A percentile compares a stretch with the other conserved stretches of the same genome.
Evolutionary conservation across 1,140 invertebrate genomes (phyloP).

Genomic region (Drosophila kurseongensis): DNA sequence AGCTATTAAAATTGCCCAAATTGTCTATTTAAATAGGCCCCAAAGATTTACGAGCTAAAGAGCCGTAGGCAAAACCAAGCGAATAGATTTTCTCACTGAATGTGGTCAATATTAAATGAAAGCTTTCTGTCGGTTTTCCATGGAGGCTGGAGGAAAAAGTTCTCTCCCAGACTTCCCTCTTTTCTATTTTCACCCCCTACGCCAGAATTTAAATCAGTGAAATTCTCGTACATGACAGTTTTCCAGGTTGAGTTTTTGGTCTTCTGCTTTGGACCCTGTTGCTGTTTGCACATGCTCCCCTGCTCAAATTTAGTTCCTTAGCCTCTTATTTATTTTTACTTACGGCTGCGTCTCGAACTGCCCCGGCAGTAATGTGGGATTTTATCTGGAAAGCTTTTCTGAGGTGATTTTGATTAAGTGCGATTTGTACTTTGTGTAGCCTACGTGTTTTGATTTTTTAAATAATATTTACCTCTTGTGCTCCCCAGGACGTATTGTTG

Average conservation of each 20-base stretch:
- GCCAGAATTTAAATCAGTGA: conserved; percentile 80
- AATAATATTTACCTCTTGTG: conserved; percentile 77
- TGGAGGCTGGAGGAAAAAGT: conserved; percentile 17
- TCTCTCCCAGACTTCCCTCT: neutral
- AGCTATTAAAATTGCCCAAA: too few species aligned
- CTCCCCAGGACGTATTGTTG: conserved; percentile 61
- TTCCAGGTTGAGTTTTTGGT: conserved; percentile 53
- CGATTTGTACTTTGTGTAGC: conserved; percentile 77
- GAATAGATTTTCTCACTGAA: conserved; percentile 16
- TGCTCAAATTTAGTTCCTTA: conserved; percentile 1
- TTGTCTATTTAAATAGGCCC: too few species aligned
- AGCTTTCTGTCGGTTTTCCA: conserved; percentile 22
- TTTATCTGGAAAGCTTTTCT: conserved; percentile 67
- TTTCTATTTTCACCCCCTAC: neutral
- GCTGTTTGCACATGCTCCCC: conserved; percentile 14
- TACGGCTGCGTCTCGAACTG: conserved; percentile 21
- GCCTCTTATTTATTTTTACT: conserved; percentile 66
- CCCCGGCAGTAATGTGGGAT: conserved; percentile 21
- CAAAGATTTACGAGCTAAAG: too few species aligned
- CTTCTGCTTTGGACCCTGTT: conserved; percentile 7
- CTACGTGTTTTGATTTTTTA: conserved; percentile 79
- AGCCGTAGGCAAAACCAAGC: neutral
- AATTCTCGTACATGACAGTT: conserved; percentile 78
- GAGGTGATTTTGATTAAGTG: conserved; percentile 81
- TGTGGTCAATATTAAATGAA: conserved; percentile 69